Conservation (phyloP, 2,888 invertebrate genomes). For the Hololepta plana region DNA sequence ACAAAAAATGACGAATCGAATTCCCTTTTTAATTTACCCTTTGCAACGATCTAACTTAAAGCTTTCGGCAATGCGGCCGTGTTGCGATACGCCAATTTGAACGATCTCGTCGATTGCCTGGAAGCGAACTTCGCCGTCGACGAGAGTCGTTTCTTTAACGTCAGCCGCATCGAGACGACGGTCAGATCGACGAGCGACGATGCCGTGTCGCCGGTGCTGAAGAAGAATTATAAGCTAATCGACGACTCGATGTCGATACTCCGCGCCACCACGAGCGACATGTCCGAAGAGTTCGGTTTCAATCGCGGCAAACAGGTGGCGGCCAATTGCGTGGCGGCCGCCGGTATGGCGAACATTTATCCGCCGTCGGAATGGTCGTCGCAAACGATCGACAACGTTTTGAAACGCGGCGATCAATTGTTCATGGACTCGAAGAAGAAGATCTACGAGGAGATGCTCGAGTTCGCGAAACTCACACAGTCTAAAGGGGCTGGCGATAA, state of each 20-base stretch:
- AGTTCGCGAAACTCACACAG: too few relatives aligned
- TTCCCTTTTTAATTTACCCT: too few relatives aligned
- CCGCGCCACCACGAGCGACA: constrained; percentile 16
- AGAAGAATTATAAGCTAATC: constrained; percentile 24
- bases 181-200: constrained; percentile 16
- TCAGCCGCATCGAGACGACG: constrained; percentile 16
- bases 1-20: too few relatives aligned
- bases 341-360: constrained; percentile 20
- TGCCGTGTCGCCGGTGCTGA: constrained; percentile 23
- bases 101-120: constrained; percentile 21
- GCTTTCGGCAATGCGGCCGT: constrained; percentile 26
- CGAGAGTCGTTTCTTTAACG: constrained; percentile 17
- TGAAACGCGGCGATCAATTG: constrained; percentile 20
- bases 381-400: constrained; percentile 20
- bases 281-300: constrained; percentile 13
- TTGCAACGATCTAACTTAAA: too few relatives aligned
- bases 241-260: constrained; percentile 25
- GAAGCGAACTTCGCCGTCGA: constrained; percentile 20
- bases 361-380: constrained; percentile 18
- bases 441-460: constrained; percentile 7
- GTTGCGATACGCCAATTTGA: constrained; percentile 19
- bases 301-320: constrained; percentile 22
- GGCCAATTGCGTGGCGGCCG: constrained; percentile 20
- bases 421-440: constrained; percentile 17
- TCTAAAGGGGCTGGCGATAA: too few relatives aligned